A percentile compares a stretch with the other conserved stretches of the same genome.
Conservation (phyloP, 2,113 vertebrate genomes). For the Rhegmatorhina hoffmannsi region DNA sequence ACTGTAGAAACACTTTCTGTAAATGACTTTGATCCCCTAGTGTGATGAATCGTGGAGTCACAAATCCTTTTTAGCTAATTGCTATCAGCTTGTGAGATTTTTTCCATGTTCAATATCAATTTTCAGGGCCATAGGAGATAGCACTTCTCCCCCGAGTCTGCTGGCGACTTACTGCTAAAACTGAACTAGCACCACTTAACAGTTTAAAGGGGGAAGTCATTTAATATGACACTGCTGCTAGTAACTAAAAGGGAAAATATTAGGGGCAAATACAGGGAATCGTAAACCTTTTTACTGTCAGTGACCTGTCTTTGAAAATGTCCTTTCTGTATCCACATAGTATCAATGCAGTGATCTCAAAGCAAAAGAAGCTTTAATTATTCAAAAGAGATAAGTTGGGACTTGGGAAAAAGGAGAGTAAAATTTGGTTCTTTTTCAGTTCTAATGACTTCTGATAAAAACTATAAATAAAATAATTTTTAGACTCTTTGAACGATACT, state of each 20-base stretch:
- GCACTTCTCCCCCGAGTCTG: constrained; percentile 85
- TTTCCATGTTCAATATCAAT: constrained; percentile 99
- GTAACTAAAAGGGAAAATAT: constrained; percentile 82
- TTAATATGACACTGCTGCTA: constrained; percentile 84
- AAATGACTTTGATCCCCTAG: constrained; percentile 92
- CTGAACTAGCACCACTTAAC: constrained; percentile 91
- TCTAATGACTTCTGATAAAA: background rate
- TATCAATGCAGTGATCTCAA: background rate
- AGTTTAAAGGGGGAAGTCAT: constrained; percentile 79
- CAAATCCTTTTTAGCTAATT: constrained; percentile 99
- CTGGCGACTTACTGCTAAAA: constrained; percentile 85
- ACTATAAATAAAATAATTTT: background rate
- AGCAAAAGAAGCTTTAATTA: background rate
- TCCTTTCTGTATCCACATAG: background rate
- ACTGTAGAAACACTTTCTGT: constrained; percentile 79
- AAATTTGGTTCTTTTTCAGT: background rate
- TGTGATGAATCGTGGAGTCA: constrained; percentile 93
- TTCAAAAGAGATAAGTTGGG: background rate
- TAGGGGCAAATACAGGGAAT: constrained; percentile 75
- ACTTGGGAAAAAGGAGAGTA: background rate
- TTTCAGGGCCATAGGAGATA: constrained; percentile 93
- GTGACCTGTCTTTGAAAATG: constrained; percentile 78
- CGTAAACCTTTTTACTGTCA: constrained; percentile 73
- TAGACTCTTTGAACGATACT: background rate
- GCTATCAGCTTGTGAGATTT: constrained; percentile 95